A percentile compares a stretch with the other conserved stretches of the same genome.
Evolutionary conservation across 2,797 vertebrate genomes (phyloP).

Genomic region (Eurystomus glaucurus): DNA sequence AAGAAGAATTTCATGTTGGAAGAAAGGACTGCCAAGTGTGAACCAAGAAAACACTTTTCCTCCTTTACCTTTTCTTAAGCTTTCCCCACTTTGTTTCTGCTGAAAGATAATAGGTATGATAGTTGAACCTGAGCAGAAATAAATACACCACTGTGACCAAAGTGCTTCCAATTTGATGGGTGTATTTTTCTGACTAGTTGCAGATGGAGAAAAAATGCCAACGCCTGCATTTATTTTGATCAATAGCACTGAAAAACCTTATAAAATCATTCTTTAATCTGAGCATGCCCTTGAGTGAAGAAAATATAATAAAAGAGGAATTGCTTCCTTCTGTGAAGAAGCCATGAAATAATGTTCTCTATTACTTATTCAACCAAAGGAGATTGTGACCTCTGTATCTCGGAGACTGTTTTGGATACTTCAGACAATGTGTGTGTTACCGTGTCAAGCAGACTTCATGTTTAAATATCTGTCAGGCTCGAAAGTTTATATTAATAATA

Average conservation of each 20-base stretch:
- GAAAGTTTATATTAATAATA: neutral
- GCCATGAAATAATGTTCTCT: neutral
- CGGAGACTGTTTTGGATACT: neutral
- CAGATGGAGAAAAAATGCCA: neutral
- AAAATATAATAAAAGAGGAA: slow-evolving; percentile 18
- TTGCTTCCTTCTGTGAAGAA: neutral
- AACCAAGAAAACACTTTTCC: neutral
- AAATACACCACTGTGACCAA: neutral
- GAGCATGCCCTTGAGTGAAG: neutral
- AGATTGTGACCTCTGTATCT: neutral
- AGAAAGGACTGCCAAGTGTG: neutral
- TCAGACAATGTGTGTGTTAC: neutral
- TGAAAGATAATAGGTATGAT: neutral
- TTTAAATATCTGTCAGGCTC: neutral
- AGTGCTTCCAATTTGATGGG: neutral
- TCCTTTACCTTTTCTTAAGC: neutral
- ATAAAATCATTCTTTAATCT: neutral
- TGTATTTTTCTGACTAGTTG: neutral
- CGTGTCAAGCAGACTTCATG: neutral
- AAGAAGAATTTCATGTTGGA: neutral
- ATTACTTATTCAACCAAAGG: neutral
- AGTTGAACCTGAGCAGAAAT: neutral
- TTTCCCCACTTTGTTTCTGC: neutral
- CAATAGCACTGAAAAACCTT: neutral
- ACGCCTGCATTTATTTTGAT: neutral